Percentiles rank a stretch among this genome's conserved stretches.
Evolutionary conservation across 2,888 invertebrate species (phyloP).

Genomic region (Blera fallax): DNA sequence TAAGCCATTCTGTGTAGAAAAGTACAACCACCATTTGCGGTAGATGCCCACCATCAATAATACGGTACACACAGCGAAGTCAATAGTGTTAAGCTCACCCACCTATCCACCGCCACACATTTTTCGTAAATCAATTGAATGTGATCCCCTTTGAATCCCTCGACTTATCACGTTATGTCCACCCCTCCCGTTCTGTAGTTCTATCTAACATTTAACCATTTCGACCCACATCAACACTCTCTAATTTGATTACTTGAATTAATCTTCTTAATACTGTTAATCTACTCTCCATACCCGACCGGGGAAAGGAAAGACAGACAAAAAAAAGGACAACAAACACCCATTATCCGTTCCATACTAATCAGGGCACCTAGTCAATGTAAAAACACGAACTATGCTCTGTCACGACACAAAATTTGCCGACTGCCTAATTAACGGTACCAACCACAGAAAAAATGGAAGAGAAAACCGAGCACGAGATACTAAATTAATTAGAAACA

Average conservation of each 20-base stretch:
- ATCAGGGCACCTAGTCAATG: background rate
- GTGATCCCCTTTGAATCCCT: slow-evolving; percentile 5
- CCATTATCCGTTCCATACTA: background rate
- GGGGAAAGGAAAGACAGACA: background rate
- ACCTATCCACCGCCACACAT: background rate
- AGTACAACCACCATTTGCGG: too few relatives aligned
- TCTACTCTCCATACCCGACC: slow-evolving; percentile 5
- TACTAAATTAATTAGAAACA: slow-evolving; percentile 53
- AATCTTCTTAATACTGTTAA: slow-evolving; percentile 16
- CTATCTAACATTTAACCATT: background rate
- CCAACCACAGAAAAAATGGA: background rate
- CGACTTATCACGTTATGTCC: background rate
- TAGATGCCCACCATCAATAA: too few relatives aligned
- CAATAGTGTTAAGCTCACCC: background rate
- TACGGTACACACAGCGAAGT: background rate
- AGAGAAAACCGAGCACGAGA: slow-evolving; percentile 19
- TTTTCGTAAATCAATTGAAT: slow-evolving; percentile 3
- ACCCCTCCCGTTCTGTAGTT: background rate
- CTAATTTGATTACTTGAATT: slow-evolving; percentile 29
- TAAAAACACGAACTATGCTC: background rate
- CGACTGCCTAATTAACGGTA: slow-evolving; percentile 39
- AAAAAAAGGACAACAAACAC: background rate
- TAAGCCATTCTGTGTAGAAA: background rate
- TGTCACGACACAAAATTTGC: slow-evolving; percentile 15
- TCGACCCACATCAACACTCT: slow-evolving; percentile 26